Evolutionary conservation across 2,888 invertebrate genomes (phyloP).

Genomic region (Muschampia plurimacula): DNA sequence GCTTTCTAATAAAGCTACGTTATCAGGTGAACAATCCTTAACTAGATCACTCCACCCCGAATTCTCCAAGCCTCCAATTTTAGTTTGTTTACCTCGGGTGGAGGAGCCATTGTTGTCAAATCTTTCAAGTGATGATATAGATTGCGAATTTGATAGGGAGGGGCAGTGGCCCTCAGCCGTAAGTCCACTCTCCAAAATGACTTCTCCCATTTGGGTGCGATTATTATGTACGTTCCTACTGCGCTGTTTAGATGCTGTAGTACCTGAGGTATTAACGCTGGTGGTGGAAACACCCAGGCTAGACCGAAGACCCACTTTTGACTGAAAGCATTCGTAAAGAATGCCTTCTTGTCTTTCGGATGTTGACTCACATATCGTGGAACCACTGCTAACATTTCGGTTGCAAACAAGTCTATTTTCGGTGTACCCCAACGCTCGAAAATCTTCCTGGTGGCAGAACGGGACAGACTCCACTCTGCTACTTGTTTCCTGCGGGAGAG

Average conservation of each 20-base stretch:
- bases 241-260: slow-evolving; percentile 44
- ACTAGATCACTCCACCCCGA: slow-evolving; percentile 40
- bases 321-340: slow-evolving; percentile 41
- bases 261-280: slow-evolving; percentile 45
- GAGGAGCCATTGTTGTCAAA: slow-evolving; percentile 29
- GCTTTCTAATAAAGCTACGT: not conserved
- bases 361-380: slow-evolving; percentile 38
- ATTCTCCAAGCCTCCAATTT: slow-evolving; percentile 43
- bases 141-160: slow-evolving; percentile 36
- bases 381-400: slow-evolving; percentile 23
- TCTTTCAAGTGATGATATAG: slow-evolving; percentile 31
- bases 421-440: slow-evolving; percentile 42
- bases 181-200: slow-evolving; percentile 42
- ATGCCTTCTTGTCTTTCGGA: not conserved
- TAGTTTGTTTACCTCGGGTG: slow-evolving; percentile 31
- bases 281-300: slow-evolving; percentile 48
- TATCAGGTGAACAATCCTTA: not conserved
- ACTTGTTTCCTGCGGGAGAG: slow-evolving; percentile 41
- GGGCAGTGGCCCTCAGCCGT: slow-evolving; percentile 18
- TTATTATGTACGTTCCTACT: slow-evolving; percentile 39
- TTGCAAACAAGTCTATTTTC: slow-evolving; percentile 41
- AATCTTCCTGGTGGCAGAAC: slow-evolving; percentile 8
- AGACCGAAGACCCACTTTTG: slow-evolving; percentile 37
- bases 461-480: slow-evolving; percentile 46
- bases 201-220: slow-evolving; percentile 41